Conservation (phyloP, 2,797 vertebrate genomes). For the Diplodus puntazzo region DNA sequence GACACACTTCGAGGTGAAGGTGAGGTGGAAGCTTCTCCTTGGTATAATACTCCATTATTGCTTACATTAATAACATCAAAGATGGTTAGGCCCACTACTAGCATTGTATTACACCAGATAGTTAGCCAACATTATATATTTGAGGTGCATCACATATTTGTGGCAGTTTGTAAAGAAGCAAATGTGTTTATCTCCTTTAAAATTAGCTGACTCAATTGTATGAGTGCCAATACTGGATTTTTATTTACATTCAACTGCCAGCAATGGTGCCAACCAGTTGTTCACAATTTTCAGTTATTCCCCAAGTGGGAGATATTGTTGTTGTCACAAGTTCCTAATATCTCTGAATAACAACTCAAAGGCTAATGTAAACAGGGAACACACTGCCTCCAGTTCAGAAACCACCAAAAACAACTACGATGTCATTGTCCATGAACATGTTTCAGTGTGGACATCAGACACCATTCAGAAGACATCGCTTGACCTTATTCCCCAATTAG, state of each 20-base stretch:
- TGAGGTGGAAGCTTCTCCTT: neutral
- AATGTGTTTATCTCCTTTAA: neutral
- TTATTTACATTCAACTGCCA: neutral
- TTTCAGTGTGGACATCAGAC: too few species aligned
- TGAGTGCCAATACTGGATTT: neutral
- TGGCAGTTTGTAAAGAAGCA: neutral
- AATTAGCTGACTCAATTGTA: neutral
- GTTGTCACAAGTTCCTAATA: neutral
- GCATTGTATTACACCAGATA: neutral
- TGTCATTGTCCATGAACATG: too few species aligned
- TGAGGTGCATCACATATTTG: neutral
- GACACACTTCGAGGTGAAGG: conserved; percentile 1
- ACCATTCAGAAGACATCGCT: too few species aligned
- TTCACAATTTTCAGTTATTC: neutral
- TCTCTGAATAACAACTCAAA: neutral
- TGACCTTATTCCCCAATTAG: neutral
- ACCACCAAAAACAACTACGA: too few species aligned
- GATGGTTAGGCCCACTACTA: neutral
- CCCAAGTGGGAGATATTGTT: neutral
- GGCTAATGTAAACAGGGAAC: neutral
- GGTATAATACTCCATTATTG: neutral
- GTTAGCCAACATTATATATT: neutral
- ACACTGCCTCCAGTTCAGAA: too few species aligned
- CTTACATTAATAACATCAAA: neutral
- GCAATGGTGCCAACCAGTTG: neutral